Conservation (phyloP, 2,888 invertebrate species). For the Carterocephalus palaemon region DNA sequence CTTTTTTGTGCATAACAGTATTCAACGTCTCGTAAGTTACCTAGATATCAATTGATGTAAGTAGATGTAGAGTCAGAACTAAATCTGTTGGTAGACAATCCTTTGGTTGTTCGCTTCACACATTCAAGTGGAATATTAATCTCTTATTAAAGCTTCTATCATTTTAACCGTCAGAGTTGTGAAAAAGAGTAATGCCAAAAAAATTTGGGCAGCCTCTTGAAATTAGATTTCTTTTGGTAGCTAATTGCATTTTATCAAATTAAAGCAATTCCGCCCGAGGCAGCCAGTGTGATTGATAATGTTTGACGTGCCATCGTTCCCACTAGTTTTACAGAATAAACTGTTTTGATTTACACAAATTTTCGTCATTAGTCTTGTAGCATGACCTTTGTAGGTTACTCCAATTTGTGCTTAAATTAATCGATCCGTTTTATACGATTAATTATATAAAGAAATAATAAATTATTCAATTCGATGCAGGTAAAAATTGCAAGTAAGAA, state of each 20-base stretch:
- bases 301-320: conserved; percentile 62
- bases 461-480: too few species aligned
- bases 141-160: conserved; percentile 38
- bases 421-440: too few species aligned
- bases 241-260: conserved; percentile 79
- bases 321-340: conserved; percentile 75
- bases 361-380: conserved; percentile 60
- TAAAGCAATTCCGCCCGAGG: conserved; percentile 67
- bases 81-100: too few species aligned
- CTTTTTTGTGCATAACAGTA: too few species aligned
- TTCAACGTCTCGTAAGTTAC: too few species aligned
- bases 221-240: conserved; percentile 78
- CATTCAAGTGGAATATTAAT: conserved; percentile 26
- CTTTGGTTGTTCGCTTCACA: neutral
- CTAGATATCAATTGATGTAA: too few species aligned
- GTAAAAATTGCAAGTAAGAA: too few species aligned
- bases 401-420: conserved; percentile 1
- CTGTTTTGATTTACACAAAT: conserved; percentile 73
- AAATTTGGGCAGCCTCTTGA: conserved; percentile 61
- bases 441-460: too few species aligned
- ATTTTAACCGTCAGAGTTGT: conserved; percentile 51
- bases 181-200: conserved; percentile 63
- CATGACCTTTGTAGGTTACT: conserved; percentile 16
- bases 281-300: conserved; percentile 71
- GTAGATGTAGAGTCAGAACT: too few species aligned